Evolutionary conservation across 1,140 invertebrate species (phyloP).

Genomic region (Tribolium madens): DNA sequence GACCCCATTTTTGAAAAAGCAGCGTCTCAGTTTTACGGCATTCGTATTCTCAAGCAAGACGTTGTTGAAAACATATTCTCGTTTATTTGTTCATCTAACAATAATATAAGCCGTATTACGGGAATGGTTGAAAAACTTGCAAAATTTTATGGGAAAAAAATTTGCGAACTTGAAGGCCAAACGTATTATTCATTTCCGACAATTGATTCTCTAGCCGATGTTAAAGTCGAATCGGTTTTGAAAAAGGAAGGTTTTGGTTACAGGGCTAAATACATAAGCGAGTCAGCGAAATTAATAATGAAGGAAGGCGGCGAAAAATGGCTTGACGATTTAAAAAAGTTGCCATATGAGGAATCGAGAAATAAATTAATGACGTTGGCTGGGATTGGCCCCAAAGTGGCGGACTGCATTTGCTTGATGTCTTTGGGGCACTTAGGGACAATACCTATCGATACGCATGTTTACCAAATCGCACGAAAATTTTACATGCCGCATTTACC

Average conservation of each 20-base stretch:
- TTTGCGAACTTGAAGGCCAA: constrained; percentile 75
- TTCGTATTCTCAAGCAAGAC: constrained; percentile 93
- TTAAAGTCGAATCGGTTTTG: constrained; percentile 78
- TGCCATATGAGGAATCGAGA: constrained; percentile 81
- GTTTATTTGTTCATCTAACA: constrained; percentile 98
- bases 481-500: constrained; percentile 86
- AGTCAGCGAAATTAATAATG: constrained; percentile 77
- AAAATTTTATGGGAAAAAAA: constrained; percentile 81
- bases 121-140: constrained; percentile 94
- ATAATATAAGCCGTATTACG: constrained; percentile 92
- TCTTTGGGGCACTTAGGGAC: constrained; percentile 89
- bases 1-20: constrained; percentile 83
- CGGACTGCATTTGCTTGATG: constrained; percentile 99
- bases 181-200: constrained; percentile 86
- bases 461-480: constrained; percentile 89
- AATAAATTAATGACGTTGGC: constrained; percentile 80
- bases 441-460: constrained; percentile 96
- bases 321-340: constrained; percentile 76
- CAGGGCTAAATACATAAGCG: constrained; percentile 86
- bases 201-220: constrained; percentile 73
- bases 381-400: constrained; percentile 94
- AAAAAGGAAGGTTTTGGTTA: constrained; percentile 91
- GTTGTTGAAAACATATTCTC: constrained; percentile 94
- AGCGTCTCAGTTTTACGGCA: constrained; percentile 79
- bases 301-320: constrained; percentile 77